Evolutionary conservation across 2,888 invertebrate genomes (phyloP), one percentile per base, ranked within the genome.

Genomic region (Parapristionchus giblindavisi): DNA sequence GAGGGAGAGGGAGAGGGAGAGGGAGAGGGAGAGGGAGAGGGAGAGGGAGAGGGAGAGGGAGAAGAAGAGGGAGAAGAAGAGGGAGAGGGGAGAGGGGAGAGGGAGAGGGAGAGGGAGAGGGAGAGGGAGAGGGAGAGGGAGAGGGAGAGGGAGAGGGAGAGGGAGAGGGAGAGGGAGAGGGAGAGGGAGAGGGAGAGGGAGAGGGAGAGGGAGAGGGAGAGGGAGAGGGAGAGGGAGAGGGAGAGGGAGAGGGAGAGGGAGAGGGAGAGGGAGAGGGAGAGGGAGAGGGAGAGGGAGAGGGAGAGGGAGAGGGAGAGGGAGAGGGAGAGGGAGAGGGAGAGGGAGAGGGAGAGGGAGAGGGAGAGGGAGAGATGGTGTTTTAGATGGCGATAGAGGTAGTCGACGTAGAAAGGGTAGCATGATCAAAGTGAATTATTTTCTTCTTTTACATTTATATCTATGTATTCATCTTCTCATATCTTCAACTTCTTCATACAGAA

Each of bases 1-100:
- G 51, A 51, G 51, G 21, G 51, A 51, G 51, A 51, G 51, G 21
- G 51, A 51, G 51, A 51, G 51, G 21, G 51, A 51, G 51, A 51
- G 51, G 21, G 51, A 51, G 21, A 51, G 51, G 21, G 51, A 51
- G 51, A 51, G 51, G 21, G 51, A 51, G 51, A 51, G 14, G 21
- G 51, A 51, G 21, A 51, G 51, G 14, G 14, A 51, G 51, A 51
- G 51, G 21, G 21, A 17, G 51, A 51, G 51, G 51, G 21, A 51
- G 51, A 51, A 51, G 21, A 14, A 51, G 51, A 51, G 51, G 51
- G 51, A 14, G 14, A 51, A 51, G 21, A 17, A 51, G 21, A 51
- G 14, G 21, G 51, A 51, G 21, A 51, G 51, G 21, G 21, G 21
- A n/a, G 21, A 51, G 21, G 21, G 21, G 51, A 51, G 51, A 51